Percentiles rank a stretch among this genome's conserved stretches.
phyloP scores from a whole-genome alignment of 1,140 invertebrate genomes.

The Idris sp. region DNA sequence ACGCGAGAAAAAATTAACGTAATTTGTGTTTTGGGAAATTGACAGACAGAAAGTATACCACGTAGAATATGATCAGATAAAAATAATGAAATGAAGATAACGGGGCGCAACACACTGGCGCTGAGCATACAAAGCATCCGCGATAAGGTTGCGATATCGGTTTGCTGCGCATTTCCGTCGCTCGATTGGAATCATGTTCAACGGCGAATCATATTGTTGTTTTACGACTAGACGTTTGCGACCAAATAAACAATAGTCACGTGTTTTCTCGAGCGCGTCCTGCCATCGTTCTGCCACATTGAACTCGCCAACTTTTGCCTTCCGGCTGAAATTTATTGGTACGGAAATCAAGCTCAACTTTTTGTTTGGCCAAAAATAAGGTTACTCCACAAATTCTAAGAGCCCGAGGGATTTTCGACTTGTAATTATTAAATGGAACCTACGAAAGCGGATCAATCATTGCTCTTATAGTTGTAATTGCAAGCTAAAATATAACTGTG shows the following conservation, averaged over 20 bases:
- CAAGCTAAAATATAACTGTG: conserved; percentile 31
- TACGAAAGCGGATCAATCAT: conserved; percentile 40
- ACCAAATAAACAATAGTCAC: conserved; percentile 32
- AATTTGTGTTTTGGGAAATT: too few species aligned
- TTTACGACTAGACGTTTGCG: conserved; percentile 11
- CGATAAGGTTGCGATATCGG: conserved; percentile 15
- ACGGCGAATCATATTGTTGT: conserved; percentile 14
- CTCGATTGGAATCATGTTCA: conserved; percentile 33
- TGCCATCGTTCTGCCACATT: conserved; percentile 62
- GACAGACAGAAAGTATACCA: too few species aligned
- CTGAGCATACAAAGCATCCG: background rate
- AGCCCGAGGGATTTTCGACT: conserved; percentile 36
- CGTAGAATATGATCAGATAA: too few species aligned
- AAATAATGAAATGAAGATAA: too few species aligned
- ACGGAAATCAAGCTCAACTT: conserved; percentile 63
- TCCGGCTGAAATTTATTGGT: conserved; percentile 67
- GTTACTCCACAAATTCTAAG: conserved; percentile 49
- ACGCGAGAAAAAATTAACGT: too few species aligned
- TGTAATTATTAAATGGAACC: conserved; percentile 52
- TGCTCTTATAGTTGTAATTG: conserved; percentile 33
- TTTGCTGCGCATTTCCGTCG: conserved; percentile 9
- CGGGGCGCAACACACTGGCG: background rate
- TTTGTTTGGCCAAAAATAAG: conserved; percentile 37
- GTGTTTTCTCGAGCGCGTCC: conserved; percentile 25
- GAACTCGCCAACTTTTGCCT: conserved; percentile 62